Evolutionary conservation across 2,888 invertebrate species (phyloP).

Genomic region (Drosophila bunnanda): DNA sequence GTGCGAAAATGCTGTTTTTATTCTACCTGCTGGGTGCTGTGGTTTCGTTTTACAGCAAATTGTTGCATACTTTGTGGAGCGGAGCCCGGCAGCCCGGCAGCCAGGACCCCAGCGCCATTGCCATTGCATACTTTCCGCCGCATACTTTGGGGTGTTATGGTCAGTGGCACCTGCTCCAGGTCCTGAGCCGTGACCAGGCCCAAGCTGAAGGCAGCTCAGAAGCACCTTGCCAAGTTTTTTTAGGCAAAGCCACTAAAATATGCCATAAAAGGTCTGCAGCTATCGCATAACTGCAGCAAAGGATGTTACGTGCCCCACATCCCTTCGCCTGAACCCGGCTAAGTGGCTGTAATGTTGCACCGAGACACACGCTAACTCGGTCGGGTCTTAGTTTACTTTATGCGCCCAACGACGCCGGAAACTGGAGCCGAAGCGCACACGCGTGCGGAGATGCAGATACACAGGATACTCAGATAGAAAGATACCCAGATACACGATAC

Average conservation of each 20-base stretch:
- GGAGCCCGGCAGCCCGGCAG: constrained; percentile 11
- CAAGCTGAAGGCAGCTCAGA: constrained; percentile 14
- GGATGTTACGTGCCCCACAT: constrained; percentile 23
- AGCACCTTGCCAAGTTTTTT: constrained; percentile 66
- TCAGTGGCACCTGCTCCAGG: constrained; percentile 41
- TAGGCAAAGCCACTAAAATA: constrained; percentile 74
- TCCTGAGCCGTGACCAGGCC: constrained; percentile 9
- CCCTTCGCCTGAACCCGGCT: constrained; percentile 54
- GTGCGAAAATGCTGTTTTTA: constrained; percentile 55
- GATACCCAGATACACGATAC: constrained; percentile 44
- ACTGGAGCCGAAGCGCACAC: constrained; percentile 53
- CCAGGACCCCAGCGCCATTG: constrained; percentile 12
- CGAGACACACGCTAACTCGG: constrained; percentile 65
- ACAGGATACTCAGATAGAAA: constrained; percentile 31
- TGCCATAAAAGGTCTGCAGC: constrained; percentile 70
- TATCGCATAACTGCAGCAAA: constrained; percentile 76
- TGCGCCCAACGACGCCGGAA: constrained; percentile 54
- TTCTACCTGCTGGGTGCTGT: constrained; percentile 49
- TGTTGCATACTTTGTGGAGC: constrained; percentile 68
- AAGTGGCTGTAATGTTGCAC: constrained; percentile 71
- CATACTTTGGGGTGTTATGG: constrained; percentile 52
- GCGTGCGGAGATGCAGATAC: constrained; percentile 16
- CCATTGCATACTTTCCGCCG: constrained; percentile 16
- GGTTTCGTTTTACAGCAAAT: constrained; percentile 69
- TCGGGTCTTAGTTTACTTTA: constrained; percentile 67